Base-by-base conservation (phyloP, 1,140 invertebrate species). In the Lutraria rhynchaena region DNA sequence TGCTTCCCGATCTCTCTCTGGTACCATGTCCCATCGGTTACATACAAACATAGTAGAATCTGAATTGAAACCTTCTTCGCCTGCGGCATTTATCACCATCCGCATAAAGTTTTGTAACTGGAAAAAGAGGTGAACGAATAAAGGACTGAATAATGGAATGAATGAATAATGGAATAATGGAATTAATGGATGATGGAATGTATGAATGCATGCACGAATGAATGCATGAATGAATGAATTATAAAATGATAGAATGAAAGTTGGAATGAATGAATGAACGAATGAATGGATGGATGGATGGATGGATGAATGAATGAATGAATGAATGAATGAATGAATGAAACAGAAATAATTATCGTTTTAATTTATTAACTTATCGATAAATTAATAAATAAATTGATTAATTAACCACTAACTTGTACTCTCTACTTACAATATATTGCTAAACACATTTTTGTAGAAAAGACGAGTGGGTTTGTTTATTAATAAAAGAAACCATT, bases 21-120 rank as follows among this genome's bases (percentile, higher is more conserved):
- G 74, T 0, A 90, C 81, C 49, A 86, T 82, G 55, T 90, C 89
- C 88, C 88, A 89, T 71, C 87, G 83, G 83, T 90, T 90, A 53
- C 86, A 86, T 13, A 90, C 83, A 49, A 90, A 89, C 31, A 90
- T 81, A n/a, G 89, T 82, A 0, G 88, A 86, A 13, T 80, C 65
- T 0, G 86, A 85, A 35, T 88, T 82, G 58, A 87, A 90, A 4
- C 73, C 77, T 19, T 83, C 80, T 19, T 87, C 85, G 22, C 80
- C 77, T 19, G 77, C 83, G 17, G 46, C 31, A 31, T 85, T 82
- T 19, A 82, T 61, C 0, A 85, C 86, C 35, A 84, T 51, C 0
- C 85, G 70, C 27, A 88, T 67, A 27, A 88, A 82, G 35, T 83
- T 75, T 31, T 84, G 84, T 7, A 88, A 73, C 86, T 87, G 80